Conservation (phyloP, 2,797 vertebrate species). For the Leucoraja ocellata region DNA sequence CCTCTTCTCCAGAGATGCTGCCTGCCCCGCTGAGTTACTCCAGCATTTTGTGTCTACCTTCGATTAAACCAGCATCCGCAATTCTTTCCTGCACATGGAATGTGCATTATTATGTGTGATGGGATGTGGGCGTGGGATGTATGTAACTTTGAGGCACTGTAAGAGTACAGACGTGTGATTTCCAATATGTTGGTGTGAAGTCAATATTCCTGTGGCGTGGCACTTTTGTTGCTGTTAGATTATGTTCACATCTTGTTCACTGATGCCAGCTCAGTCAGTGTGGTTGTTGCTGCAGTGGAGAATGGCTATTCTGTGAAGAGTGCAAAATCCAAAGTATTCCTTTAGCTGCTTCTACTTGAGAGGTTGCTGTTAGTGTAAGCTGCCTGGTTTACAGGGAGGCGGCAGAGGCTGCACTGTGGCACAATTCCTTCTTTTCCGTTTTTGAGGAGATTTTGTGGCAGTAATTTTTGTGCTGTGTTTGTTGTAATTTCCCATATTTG, state of each 20-base stretch:
- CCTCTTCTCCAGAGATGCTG: no score
- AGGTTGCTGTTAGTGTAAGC: neutral
- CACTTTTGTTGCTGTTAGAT: neutral
- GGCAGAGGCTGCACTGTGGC: neutral
- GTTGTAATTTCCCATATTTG: constrained; percentile 33
- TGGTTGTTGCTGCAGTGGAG: neutral
- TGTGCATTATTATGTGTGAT: no score
- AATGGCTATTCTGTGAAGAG: neutral
- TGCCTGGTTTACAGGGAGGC: neutral
- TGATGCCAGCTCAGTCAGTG: neutral
- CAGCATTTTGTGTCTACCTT: no score
- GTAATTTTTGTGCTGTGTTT: neutral
- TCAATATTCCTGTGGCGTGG: no score
- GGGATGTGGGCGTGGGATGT: no score
- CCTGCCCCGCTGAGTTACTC: no score
- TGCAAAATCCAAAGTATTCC: neutral
- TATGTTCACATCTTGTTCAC: neutral
- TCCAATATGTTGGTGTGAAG: no score
- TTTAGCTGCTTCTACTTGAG: neutral
- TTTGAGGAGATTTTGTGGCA: neutral
- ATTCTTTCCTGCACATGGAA: no score
- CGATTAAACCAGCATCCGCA: no score
- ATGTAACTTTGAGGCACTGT: no score
- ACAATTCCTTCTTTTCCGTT: neutral
- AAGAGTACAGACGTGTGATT: no score